Evolutionary conservation across 2,888 invertebrate species (phyloP), one percentile per base, ranked within the genome.

Genomic region (Meloe dianella): DNA sequence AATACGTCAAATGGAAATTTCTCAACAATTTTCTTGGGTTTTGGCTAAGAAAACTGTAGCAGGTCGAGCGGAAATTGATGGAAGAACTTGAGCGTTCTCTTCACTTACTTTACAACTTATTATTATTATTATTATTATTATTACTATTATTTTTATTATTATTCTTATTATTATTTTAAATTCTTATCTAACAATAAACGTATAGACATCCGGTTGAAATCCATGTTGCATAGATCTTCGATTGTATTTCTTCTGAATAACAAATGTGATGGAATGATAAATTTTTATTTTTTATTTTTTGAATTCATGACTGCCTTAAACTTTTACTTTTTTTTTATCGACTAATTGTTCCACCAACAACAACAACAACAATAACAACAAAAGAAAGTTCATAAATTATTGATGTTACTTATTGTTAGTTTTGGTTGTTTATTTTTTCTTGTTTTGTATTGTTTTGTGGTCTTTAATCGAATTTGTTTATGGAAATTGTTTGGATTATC

Each of bases 301-400:
- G 1, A 30, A 30, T 30, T 30, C 30, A 30, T 14, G 35, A 35
- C 17, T 41, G 12, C 8, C 17, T 41, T n/a, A 17, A 12, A 41
- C 41, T 41, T 41, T 41, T 41, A 41, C 41, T 41, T 41, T 35
- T 35, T 41, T 17, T 7, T 3, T 41, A 5, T 17, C 41, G 12
- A 35, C 14, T 35, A 35, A 35, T 35, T 35, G 35, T 35, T 35
- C 3, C 1, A 35, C 27, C 4, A 35, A 35, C 41, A 7, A 41
- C n/a, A 41, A n/a, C n/a, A 38, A 38, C 38, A n/a, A 38, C 12
- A 38, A 38, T 10, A 32, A 10, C 32, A 10, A 38, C 14, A 38
- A 41, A 41, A 41, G 41, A 41, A 41, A 41, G 41, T 41, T 41
- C 41, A 41, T 41, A 41, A 41, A 41, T 41, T 41, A 41, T 41